Evolutionary conservation across 2,888 invertebrate species (phyloP), one percentile per base, ranked within the genome.

Genomic region (Volucella bombylans): DNA sequence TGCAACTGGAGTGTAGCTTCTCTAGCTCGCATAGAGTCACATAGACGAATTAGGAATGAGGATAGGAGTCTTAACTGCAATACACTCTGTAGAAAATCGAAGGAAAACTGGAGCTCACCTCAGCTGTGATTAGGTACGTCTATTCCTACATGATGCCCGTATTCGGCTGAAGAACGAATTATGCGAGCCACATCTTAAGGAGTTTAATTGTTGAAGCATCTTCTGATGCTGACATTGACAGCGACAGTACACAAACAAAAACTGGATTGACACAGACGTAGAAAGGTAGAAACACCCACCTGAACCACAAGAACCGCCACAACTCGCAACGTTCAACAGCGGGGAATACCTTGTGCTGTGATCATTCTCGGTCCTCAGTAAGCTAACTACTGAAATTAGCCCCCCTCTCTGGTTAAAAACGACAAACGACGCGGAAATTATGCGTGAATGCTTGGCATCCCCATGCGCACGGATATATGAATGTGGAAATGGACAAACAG

Each of bases 11-110:
- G 45, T 43, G 31, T 18, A 11, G 8, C 14, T 43, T 39, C 47
- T n/a, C 15, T 14, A 14, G 6, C 14, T 49, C 31, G 10, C 59
- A 14, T 11, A 59, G 10, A n/a, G 69, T 43, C 6, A 45, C 47
- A 23, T 52, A 41, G 71, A 67, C 81, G 71, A 86, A 87, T 85
- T 86, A 82, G 85, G 87, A 85, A 87, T 85, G 82, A 82, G 74
- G 81, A 79, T 80, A 68, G 86, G 81, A 69, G 81, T 83, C 76
- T 81, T 71, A 80, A 77, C 65, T 69, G 64, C 72, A 69, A 67
- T 72, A 31, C 72, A 55, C 55, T 68, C 59, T 68, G 59, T 6
- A 31, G 31, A 6, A 31, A 31, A 31, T 31, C 31, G 1, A 31
- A 4, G 82, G 72, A 69, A 80, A 80, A 80, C 49, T 80, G 54